Evolutionary conservation across 2,888 invertebrate species (phyloP), one percentile per base, ranked within the genome.

Genomic region (Fragum fragum): DNA sequence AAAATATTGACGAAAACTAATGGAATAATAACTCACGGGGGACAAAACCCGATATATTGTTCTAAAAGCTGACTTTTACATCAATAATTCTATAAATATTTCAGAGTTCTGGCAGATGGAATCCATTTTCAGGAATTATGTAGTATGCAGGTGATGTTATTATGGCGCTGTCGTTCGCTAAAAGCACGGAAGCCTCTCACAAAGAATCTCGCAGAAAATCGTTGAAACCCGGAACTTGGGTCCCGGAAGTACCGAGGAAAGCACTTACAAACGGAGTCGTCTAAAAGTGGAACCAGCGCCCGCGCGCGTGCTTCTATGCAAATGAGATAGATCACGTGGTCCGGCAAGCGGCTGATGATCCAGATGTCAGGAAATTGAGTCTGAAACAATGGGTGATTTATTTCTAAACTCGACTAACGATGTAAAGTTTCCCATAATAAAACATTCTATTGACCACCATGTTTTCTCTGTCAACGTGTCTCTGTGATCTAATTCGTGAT

Each of bases 331-430:
- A 78, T 80, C 83, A 84, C 76, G 83, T 84, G 80, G 75, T 84
- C 66, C 66, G 61, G 70, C 76, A 69, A 71, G 57, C 75, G 80
- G 59, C 79, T 74, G 74, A 76, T 69, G 55, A 75, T 77, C 80
- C 83, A 84, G 83, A 84, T 84, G 83, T 80, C 83, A 84, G 83
- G 79, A 79, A 79, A 74, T 74, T 52, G 71, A 71, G 28, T 70
- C 69, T 71, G 79, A 74, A 74, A 79, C 83, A 84, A 80, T 84
- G 80, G 80, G 29, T 74, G 76, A 80, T 73, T 81, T 66, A 75
- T 78, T 68, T 59, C 36, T 32, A 57, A 42, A 59, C 66, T 70
- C 42, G 36, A 57, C 21, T 68, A 55, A 73, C 59, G 59, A 32
- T 63, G 52, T 42, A 28, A 59, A 59, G 26, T 28, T 73, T 73